Base-by-base conservation (phyloP, 2,888 invertebrate species). In the Allacma fusca region DNA sequence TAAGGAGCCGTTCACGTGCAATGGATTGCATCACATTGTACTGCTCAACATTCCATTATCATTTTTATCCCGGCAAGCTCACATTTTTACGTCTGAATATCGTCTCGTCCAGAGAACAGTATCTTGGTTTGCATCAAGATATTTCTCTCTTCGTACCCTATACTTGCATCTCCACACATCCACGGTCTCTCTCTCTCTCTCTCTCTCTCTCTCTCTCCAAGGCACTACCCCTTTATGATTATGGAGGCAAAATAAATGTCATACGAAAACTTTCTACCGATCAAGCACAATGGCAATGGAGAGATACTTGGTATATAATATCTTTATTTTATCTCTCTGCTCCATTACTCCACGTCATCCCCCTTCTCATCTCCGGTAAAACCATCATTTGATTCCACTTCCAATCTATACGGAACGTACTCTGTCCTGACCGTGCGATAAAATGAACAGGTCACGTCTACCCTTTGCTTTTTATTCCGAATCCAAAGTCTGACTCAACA, bases 291-390 rank as follows among this genome's bases (percentile, higher is more conserved):
- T 23, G 62, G 13, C 16, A 13, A 21, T 24, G 13, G 21, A n/a
- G 69, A 71, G 71, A 24, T 50, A 50, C 16, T 43, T 75, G 26
- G 44, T 65, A 5, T n/a, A 62, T 62, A 64, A 65, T 75, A 75
- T 75, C 75, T 75, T 75, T 64, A 75, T 75, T 75, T 65, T 65
- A 75, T 75, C 75, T 73, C 12, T 73, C n/a, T 62, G 43, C 65
- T 75, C 65, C 75, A 75, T 75, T 75, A 75, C 65, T 75, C 75
- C 75, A 75, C 28, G 75, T 75, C 75, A 75, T 75, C 75, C 44
- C 43, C 34, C 72, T 57, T 70, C 72, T 72, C 72, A 72, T 72
- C 72, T 21, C 50, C 26, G 57, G 23, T 28, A 72, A 72, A 57
- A 57, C 19, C 59, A 57, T 72, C 72, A 57, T 72, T 72, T 72